These are phyloP conservation scores for Leucoraja ocellata DNA, from an alignment of 2,797 vertebrate genomes.

Conservation along the genomic window DNA sequence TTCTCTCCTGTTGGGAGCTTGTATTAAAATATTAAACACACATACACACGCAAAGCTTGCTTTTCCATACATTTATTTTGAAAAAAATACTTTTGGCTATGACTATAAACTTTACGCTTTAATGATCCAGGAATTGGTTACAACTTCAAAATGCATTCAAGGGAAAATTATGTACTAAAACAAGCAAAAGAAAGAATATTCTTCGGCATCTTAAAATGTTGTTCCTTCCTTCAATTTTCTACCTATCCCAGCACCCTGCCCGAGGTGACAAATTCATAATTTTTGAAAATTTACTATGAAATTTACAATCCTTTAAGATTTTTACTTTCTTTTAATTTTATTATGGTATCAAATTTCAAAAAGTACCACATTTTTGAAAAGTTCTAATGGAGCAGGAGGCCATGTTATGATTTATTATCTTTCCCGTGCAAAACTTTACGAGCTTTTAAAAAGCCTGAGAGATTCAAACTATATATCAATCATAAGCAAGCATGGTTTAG, in stretches of 20 bases:
- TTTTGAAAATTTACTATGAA: neutral
- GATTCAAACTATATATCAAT: neutral
- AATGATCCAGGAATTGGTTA: neutral
- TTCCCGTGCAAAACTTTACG: neutral
- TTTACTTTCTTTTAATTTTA: neutral
- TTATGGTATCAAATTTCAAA: neutral
- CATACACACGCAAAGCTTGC: neutral
- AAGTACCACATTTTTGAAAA: neutral
- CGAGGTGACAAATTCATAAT: neutral
- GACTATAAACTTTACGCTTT: neutral
- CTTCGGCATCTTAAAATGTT: neutral
- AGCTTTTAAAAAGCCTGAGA: neutral
- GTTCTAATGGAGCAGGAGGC: neutral
- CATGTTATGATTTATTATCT: neutral
- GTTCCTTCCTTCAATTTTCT: neutral
- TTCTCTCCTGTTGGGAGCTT: neutral
- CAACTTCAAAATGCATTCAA: neutral
- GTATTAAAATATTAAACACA: neutral
- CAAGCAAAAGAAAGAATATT: neutral
- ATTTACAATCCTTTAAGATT: too few species aligned
- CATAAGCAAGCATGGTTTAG: neutral
- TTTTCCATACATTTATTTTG: neutral
- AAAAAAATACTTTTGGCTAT: neutral
- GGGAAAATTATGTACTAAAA: neutral
- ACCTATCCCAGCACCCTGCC: neutral